Evolutionary conservation across 2,113 vertebrate species (phyloP), one percentile per base, ranked within the genome.

Genomic region (Dromiciops gliroides): DNA sequence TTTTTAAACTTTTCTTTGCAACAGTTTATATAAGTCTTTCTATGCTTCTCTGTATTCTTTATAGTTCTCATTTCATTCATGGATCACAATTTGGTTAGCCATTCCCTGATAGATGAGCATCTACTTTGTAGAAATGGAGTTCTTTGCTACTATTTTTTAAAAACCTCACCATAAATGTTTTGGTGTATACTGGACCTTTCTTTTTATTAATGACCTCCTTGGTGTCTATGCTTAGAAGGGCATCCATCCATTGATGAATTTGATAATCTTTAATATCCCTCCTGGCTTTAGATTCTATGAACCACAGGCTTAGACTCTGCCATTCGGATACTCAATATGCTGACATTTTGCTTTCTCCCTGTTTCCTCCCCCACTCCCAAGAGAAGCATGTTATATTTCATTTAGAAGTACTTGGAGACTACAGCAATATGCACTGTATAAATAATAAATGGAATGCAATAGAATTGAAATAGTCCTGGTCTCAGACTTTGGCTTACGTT

Each of bases 361-460:
- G 95, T 95, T 97, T 97, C 97, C 96, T 95, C 90, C 50, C 83
- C 94, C 51, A 7, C 51, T 93, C 97, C 96, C 94, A 94, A 44
- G 67, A 83, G 92, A 93, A 92, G 94, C 91, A 95, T 44, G 96
- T 52, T 96, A 51, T 94, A 96, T 94, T 96, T 97, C 95, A 95
- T 93, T 96, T 95, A 92, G 92, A 95, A 96, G 95, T 44, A 48
- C 93, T 96, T 67, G 10, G 90, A 92, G 92, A 92, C 97, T 92
- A 4, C 51, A 94, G 95, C 94, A 95, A 94, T 92, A 91, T 95
- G 92, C 52, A 44, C 95, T 50, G 14, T 89, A 96, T 96, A 96
- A 97, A 97, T 97, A 97, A 97, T 94, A 96, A 90, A 96, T 91
- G 96, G 97, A 96, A 97, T 91, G 95, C 93, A 95, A 92, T 90